Conservation (phyloP, 2,113 vertebrate species). For the Phalacrocorax carbo region DNA sequence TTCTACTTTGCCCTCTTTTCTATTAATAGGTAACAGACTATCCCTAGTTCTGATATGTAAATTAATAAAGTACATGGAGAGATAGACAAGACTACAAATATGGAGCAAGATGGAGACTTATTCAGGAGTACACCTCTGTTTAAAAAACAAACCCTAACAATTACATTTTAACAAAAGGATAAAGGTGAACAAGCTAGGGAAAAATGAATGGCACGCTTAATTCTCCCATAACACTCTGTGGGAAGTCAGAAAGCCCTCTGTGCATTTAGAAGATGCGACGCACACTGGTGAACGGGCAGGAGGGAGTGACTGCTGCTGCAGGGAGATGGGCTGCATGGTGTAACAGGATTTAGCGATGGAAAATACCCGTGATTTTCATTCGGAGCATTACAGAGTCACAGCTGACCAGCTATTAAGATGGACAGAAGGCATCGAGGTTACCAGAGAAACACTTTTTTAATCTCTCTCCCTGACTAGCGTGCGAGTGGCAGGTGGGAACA, state of each 20-base stretch:
- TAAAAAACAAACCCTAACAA: not conserved
- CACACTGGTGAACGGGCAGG: accelerated
- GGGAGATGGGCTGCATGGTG: not conserved
- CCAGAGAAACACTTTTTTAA: not conserved
- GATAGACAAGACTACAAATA: not conserved
- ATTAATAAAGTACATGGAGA: accelerated
- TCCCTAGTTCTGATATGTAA: not conserved
- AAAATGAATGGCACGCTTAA: not conserved
- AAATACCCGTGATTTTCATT: not conserved
- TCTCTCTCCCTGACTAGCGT: not conserved
- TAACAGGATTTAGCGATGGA: not conserved
- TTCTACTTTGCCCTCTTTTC: not conserved
- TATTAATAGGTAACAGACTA: not conserved
- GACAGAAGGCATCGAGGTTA: not conserved
- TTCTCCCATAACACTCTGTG: accelerated
- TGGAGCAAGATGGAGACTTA: not conserved
- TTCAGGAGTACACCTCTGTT: not conserved
- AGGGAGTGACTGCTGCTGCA: not conserved
- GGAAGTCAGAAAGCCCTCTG: not conserved
- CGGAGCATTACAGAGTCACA: accelerated
- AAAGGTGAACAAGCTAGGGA: not conserved
- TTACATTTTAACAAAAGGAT: not conserved
- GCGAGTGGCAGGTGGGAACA: not conserved
- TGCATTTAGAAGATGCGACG: not conserved
- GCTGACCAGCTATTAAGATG: not conserved